phyloP scores from a whole-genome alignment of 2,113 vertebrate genomes.

The Otis tarda region DNA sequence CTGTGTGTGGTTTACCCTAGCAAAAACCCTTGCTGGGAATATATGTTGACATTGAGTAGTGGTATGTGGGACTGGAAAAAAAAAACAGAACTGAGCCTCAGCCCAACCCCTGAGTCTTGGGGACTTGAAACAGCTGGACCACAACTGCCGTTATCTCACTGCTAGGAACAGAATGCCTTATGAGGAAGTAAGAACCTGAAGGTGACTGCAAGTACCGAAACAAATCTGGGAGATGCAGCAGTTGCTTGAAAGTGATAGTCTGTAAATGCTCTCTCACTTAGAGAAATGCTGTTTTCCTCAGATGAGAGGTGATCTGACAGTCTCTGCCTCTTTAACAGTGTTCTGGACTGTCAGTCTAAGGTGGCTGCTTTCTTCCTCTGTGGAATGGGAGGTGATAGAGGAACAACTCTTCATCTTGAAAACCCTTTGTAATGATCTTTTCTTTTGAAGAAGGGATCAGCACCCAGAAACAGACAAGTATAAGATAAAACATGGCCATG shows the following conservation, averaged over 20 bases:
- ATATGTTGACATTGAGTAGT: neutral
- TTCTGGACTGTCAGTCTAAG: neutral
- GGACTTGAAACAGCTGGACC: neutral
- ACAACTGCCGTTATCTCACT: neutral
- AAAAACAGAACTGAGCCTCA: neutral
- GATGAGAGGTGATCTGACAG: neutral
- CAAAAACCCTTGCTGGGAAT: neutral
- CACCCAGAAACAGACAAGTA: neutral
- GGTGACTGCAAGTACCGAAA: neutral
- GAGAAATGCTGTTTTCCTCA: neutral
- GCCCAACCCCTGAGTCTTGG: neutral
- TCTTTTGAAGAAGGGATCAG: neutral
- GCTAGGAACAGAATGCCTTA: neutral
- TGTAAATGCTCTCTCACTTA: neutral
- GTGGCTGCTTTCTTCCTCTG: neutral
- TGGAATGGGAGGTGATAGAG: neutral
- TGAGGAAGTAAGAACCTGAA: neutral
- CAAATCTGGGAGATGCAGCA: neutral
- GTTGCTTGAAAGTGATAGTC: neutral
- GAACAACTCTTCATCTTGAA: neutral
- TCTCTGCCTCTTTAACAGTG: neutral
- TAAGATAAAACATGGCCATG: neutral
- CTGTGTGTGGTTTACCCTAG: neutral
- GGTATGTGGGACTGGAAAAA: neutral
- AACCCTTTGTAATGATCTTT: neutral